phyloP scores from a whole-genome alignment of 1,140 invertebrate genomes.

The Drosophila ercepeae region DNA sequence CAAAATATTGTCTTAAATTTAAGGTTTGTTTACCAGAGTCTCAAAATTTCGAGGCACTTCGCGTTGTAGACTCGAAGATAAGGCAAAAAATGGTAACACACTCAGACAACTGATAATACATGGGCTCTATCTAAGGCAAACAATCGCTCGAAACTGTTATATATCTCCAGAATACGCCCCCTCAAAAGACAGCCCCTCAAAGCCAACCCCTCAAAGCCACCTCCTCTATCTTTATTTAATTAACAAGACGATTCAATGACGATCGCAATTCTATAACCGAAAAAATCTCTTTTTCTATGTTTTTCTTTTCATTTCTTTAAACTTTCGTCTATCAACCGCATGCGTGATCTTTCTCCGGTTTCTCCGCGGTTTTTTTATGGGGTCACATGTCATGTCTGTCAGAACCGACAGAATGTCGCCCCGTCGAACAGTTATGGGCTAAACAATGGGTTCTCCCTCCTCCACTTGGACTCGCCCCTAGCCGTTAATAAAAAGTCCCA shows the following conservation, averaged over 20 bases:
- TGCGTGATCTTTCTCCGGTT: constrained; percentile 16
- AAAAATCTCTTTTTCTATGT: constrained; percentile 5
- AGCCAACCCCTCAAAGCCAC: too few relatives aligned
- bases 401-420: constrained; percentile 86
- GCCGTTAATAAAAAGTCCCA: constrained; percentile 84
- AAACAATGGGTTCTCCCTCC: constrained; percentile 85
- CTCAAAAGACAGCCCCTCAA: too few relatives aligned
- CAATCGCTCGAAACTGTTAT: neutral
- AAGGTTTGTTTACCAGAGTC: neutral
- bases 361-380: too few relatives aligned
- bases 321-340: constrained; percentile 26
- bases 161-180: neutral
- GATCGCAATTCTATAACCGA: too few relatives aligned
- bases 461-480: constrained; percentile 85
- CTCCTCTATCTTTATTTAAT: too few relatives aligned
- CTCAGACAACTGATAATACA: neutral
- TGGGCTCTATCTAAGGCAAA: neutral
- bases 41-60: neutral
- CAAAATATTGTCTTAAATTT: too few relatives aligned
- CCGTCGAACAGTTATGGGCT: constrained; percentile 83
- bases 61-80: too few relatives aligned
- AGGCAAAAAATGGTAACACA: neutral
- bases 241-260: too few relatives aligned
- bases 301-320: constrained; percentile 29
- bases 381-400: constrained; percentile 8